Conservation (phyloP, 2,113 vertebrate species). For the Cheirogaleus medius region DNA sequence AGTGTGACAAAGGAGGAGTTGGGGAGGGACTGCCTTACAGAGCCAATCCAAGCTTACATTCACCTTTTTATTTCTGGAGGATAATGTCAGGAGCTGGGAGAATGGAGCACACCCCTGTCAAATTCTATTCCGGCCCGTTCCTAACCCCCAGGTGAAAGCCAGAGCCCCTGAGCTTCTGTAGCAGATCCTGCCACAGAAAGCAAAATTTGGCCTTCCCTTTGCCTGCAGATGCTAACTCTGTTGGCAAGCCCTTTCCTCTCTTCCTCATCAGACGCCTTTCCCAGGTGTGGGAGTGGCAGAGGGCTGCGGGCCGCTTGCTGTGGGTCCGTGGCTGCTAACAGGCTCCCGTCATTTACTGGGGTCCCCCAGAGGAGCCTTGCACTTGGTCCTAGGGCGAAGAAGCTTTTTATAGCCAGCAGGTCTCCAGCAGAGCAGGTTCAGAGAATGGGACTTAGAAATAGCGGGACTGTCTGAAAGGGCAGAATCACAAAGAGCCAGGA, state of each 20-base stretch:
- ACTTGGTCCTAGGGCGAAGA: constrained; percentile 69
- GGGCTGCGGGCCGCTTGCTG: constrained; percentile 59
- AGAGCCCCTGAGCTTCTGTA: constrained; percentile 53
- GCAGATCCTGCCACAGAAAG: constrained; percentile 57
- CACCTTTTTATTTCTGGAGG: background rate
- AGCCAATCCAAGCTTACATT: background rate
- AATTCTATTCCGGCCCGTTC: constrained; percentile 27
- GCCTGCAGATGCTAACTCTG: constrained; percentile 71
- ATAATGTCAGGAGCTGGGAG: background rate
- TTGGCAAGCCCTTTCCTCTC: constrained; percentile 77
- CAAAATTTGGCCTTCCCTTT: constrained; percentile 70
- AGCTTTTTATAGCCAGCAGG: constrained; percentile 74
- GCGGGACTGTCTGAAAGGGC: constrained; percentile 81
- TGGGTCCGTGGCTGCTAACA: constrained; percentile 72
- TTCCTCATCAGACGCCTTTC: constrained; percentile 70
- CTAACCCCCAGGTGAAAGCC: constrained; percentile 56
- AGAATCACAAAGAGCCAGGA: constrained; percentile 79
- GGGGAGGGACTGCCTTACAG: background rate
- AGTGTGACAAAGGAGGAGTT: background rate
- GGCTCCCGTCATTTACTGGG: constrained; percentile 58
- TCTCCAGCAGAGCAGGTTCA: constrained; percentile 78
- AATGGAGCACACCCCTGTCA: constrained; percentile 35
- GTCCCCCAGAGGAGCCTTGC: constrained; percentile 72
- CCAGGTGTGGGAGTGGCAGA: constrained; percentile 9
- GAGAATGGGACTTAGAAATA: constrained; percentile 80